A percentile compares a stretch with the other conserved stretches of the same genome.
phyloP scores from a whole-genome alignment of 2,113 vertebrate genomes.

The Vulpes lagopus region DNA sequence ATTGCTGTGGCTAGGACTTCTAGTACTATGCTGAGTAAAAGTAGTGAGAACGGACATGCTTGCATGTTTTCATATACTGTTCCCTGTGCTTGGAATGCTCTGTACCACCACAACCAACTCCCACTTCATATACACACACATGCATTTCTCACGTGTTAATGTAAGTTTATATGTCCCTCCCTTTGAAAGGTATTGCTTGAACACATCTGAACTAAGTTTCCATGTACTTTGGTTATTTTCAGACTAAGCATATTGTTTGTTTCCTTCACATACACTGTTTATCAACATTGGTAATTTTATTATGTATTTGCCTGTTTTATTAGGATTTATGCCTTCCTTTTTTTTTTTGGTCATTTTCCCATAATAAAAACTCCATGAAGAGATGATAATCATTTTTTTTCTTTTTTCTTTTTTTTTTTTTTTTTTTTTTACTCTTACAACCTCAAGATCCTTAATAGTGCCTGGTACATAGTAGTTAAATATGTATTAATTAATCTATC shows the following conservation, averaged over 20 bases:
- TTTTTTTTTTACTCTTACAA: neutral
- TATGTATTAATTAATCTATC: neutral
- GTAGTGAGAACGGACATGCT: neutral
- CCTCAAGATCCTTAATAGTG: neutral
- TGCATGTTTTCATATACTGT: neutral
- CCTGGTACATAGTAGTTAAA: neutral
- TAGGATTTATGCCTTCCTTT: neutral
- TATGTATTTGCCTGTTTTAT: neutral
- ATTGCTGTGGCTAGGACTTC: neutral
- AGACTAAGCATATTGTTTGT: neutral
- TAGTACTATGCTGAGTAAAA: neutral
- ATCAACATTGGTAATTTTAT: neutral
- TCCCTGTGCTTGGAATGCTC: neutral
- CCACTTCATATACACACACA: neutral
- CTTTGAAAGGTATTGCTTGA: neutral
- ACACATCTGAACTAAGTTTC: neutral
- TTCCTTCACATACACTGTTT: neutral
- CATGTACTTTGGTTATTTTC: neutral
- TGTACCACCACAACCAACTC: fast-evolving
- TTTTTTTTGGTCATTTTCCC: neutral
- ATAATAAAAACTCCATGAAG: neutral
- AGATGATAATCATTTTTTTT: neutral
- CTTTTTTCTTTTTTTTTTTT: neutral
- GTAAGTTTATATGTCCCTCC: neutral
- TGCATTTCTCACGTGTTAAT: neutral